Evolutionary conservation across 2,797 vertebrate genomes (phyloP).

Genomic region (Eulemur coronatus): DNA sequence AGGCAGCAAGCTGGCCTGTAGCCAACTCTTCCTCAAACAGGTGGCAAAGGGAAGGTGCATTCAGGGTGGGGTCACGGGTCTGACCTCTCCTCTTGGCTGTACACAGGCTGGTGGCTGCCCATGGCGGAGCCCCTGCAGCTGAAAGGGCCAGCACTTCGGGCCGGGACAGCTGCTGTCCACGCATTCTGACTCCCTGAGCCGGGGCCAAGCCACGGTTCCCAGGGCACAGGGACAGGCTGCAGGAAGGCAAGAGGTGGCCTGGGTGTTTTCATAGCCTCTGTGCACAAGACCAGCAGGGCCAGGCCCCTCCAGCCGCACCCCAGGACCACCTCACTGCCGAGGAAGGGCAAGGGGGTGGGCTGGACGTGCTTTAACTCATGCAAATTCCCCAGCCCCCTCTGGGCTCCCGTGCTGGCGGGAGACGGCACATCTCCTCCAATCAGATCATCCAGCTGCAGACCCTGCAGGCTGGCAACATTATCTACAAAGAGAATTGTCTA

Average conservation of each 20-base stretch:
- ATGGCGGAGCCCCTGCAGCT: accelerated
- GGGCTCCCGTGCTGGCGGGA: background rate
- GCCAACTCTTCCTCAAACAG: background rate
- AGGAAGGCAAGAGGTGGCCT: background rate
- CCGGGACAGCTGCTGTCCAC: background rate
- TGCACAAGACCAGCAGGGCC: background rate
- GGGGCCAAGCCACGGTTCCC: accelerated
- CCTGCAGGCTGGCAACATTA: accelerated
- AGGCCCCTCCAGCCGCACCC: background rate
- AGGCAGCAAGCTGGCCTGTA: background rate
- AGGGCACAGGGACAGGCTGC: background rate
- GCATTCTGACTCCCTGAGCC: accelerated
- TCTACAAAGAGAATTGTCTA: conserved; percentile 29
- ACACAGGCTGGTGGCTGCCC: background rate
- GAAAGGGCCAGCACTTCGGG: background rate
- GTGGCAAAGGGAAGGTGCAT: background rate
- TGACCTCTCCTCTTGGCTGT: too few species aligned
- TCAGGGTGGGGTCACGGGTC: background rate
- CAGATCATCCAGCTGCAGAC: background rate
- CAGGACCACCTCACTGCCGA: accelerated
- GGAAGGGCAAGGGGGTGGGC: too few species aligned
- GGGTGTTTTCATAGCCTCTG: background rate
- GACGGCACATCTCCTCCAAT: background rate
- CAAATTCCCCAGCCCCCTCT: background rate
- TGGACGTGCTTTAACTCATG: background rate